Evolutionary conservation across 1,140 invertebrate species (phyloP), one percentile per base, ranked within the genome.

Genomic region (Akabosia matsudoensis): DNA sequence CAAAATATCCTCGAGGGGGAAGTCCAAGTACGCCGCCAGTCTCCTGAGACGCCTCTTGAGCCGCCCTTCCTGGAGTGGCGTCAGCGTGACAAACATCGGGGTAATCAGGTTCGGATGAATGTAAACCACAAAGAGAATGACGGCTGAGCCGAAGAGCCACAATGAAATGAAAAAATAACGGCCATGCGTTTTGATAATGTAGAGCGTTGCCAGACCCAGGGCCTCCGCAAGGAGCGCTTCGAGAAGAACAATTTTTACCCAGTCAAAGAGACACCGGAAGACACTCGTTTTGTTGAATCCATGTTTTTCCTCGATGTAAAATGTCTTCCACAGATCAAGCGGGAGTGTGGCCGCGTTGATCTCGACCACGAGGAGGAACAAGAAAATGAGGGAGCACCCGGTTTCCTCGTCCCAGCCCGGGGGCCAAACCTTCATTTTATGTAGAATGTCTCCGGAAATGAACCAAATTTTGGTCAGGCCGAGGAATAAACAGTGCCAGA

Each of bases 251-350:
- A 67, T 28, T 22, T 67, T 31, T 10, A 67, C 14, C 24, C 28
- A 13, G 3, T 67, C 61, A 2, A 3, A 13, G 28, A 67, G 7
- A 22, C 28, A 67, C 10, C 7, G 13, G 61, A 28, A 7, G n/a
- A 67, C 10, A 10, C 26, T 30, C 61, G 31, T 67, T 31, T 67
- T 67, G 22, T 67, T 67, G 61, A 67, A 67, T 13, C 61, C 61
- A 22, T 67, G 31, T 7, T 67, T 67, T 31, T 67, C 24, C n/a
- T 67, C 61, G 61, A 67, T 30, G 2, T 30, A 24, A 67, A 67
- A 67, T 13, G 61, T 67, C 31, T 31, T 28, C 7, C 22, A 67
- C 24, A 67, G 61, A 2, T 67, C 7, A 7, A 67, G 22, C 22
- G 61, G 61, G 7, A 67, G 24, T 67, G 26, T 2, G 28, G 22